Evolutionary conservation across 2,888 invertebrate species (phyloP).

Genomic region (Latheticus oryzae): DNA sequence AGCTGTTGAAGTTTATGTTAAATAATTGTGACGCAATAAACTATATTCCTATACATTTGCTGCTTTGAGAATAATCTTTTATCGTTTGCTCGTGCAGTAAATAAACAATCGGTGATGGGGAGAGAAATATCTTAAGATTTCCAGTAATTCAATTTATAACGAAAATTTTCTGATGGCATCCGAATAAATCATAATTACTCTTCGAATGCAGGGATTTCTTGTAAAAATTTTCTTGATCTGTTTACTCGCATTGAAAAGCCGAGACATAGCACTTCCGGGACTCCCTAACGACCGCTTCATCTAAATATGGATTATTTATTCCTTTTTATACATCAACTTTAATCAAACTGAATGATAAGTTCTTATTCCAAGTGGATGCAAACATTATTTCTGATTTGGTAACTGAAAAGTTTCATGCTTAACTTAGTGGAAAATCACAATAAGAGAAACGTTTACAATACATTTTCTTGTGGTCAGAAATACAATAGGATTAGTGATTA

Average conservation of each 20-base stretch:
- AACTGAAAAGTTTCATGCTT: neutral
- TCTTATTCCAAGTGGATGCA: constrained; percentile 59
- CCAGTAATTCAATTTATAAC: constrained; percentile 28
- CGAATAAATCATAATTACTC: constrained; percentile 53
- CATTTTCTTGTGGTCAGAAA: constrained; percentile 20
- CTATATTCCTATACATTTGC: too few relatives aligned
- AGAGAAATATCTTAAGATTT: constrained; percentile 5
- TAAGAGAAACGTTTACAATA: neutral
- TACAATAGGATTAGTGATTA: constrained; percentile 28
- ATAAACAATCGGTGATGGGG: neutral
- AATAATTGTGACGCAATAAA: too few relatives aligned
- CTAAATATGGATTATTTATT: constrained; percentile 64
- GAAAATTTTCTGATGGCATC: constrained; percentile 22
- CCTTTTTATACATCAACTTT: constrained; percentile 62
- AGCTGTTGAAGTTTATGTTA: too few relatives aligned
- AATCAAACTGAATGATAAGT: constrained; percentile 64
- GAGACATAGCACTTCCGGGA: constrained; percentile 55
- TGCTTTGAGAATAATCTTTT: too few relatives aligned
- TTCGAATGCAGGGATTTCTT: constrained; percentile 42
- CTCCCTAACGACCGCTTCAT: constrained; percentile 63
- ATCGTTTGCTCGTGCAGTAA: too few relatives aligned
- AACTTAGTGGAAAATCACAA: neutral
- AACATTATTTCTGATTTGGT: constrained; percentile 61
- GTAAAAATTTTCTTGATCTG: constrained; percentile 48
- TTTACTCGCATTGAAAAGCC: constrained; percentile 53